These are phyloP conservation scores for Xiphophorus birchmanni DNA, from an alignment of 2,797 vertebrate genomes.

Conservation along the genomic window DNA sequence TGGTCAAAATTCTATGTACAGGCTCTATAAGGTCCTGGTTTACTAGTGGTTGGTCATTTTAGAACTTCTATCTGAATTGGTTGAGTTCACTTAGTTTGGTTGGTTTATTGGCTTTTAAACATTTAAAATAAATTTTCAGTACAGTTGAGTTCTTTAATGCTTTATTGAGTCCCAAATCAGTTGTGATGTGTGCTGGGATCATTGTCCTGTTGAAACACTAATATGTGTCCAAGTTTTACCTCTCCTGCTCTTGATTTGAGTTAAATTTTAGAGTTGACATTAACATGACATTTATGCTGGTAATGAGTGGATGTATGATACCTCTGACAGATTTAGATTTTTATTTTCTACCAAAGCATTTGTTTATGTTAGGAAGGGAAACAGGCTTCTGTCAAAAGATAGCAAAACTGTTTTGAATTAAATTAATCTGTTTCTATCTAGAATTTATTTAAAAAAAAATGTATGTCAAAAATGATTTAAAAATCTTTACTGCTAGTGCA, in stretches of 20 bases:
- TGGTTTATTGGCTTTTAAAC: not conserved
- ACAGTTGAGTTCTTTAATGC: not conserved
- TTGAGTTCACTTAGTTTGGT: not conserved
- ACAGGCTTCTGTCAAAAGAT: not conserved
- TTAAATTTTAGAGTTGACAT: not conserved
- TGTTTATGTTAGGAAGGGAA: not conserved
- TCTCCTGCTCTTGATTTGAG: not conserved
- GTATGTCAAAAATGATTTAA: not conserved
- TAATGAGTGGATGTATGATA: not conserved
- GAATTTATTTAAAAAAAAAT: not conserved
- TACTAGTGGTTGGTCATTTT: not conserved
- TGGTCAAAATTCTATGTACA: not conserved
- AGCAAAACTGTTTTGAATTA: not conserved
- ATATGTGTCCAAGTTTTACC: not conserved
- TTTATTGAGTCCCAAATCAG: not conserved
- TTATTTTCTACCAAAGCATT: not conserved
- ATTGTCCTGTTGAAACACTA: not conserved
- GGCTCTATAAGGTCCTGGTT: not conserved
- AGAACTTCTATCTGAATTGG: not conserved
- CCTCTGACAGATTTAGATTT: not conserved
- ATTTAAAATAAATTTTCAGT: not conserved
- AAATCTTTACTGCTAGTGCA: not conserved
- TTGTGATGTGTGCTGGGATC: not conserved
- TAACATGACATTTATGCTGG: not conserved
- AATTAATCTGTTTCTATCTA: not conserved